phyloP scores from a whole-genome alignment of 2,113 vertebrate species.

The Proterorhinus semilunaris region DNA sequence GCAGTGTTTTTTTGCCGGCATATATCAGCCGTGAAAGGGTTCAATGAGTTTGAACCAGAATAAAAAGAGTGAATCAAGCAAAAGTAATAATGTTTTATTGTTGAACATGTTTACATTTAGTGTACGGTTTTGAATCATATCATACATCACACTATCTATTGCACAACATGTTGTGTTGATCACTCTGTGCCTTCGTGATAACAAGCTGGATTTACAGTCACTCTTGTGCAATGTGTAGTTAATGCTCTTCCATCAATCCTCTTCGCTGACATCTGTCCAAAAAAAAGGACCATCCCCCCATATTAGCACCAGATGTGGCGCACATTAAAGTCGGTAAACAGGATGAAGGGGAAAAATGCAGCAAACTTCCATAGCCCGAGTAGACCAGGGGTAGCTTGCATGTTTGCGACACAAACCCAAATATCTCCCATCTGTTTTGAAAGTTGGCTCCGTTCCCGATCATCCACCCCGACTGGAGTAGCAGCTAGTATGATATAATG shows the following conservation, averaged over 20 bases:
- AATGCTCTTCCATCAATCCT: slow-evolving; percentile 66
- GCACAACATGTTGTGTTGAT: slow-evolving; percentile 37
- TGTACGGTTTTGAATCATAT: too few species aligned
- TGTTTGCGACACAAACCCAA: slow-evolving; percentile 39
- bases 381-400: slow-evolving; percentile 41
- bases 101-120: too few species aligned
- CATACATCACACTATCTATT: too few species aligned
- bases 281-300: slow-evolving; percentile 64
- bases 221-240: slow-evolving; percentile 51
- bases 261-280: slow-evolving; percentile 65
- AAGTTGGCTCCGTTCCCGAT: slow-evolving; percentile 45
- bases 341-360: slow-evolving; percentile 42
- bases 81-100: too few species aligned
- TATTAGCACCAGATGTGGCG: slow-evolving; percentile 70
- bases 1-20: too few species aligned
- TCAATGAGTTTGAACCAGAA: too few species aligned
- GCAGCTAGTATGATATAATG: slow-evolving; percentile 37
- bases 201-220: slow-evolving; percentile 70
- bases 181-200: slow-evolving; percentile 45
- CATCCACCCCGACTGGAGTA: slow-evolving; percentile 32
- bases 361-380: slow-evolving; percentile 42
- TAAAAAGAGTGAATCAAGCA: too few species aligned
- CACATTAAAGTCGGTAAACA: slow-evolving; percentile 42
- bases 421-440: slow-evolving; percentile 60
- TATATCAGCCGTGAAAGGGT: too few species aligned